These are phyloP conservation scores for Eucidaris tribuloides DNA, from an alignment of 35 echinoderm and acorn worm species.

Conservation along the genomic window DNA sequence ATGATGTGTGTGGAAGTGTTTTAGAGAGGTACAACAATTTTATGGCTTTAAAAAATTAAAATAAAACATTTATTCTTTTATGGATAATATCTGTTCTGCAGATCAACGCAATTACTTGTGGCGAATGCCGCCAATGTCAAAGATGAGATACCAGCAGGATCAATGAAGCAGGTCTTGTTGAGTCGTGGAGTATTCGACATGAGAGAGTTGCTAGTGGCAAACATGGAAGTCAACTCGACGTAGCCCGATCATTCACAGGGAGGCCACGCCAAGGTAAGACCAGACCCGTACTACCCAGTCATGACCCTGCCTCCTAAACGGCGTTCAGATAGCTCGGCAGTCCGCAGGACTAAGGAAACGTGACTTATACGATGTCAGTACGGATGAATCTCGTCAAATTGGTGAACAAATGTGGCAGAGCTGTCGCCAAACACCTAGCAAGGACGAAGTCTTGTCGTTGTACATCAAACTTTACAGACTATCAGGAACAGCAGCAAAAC, in stretches of 20 bases:
- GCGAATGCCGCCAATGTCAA: too few relatives aligned
- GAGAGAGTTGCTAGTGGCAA: not conserved
- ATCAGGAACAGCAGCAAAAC: conserved; percentile 69
- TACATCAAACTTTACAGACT: conserved; percentile 87
- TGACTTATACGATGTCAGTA: too few relatives aligned
- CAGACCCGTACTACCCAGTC: too few relatives aligned
- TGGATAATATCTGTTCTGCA: too few relatives aligned
- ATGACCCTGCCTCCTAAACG: not conserved
- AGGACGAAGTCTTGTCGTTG: conserved; percentile 93
- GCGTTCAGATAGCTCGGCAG: conserved; percentile 1
- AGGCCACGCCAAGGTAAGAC: not conserved
- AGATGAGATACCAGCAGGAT: not conserved
- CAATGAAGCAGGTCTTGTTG: not conserved
- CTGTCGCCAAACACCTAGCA: conserved; percentile 8
- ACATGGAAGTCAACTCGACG: conserved; percentile 10
- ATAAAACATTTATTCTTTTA: too few relatives aligned
- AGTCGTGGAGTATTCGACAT: not conserved
- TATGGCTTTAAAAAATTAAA: too few relatives aligned
- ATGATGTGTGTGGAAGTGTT: too few relatives aligned
- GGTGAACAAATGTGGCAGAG: too few relatives aligned
- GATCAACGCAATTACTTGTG: too few relatives aligned
- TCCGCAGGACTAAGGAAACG: not conserved
- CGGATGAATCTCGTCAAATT: too few relatives aligned
- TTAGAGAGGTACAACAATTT: too few relatives aligned
- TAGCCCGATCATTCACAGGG: not conserved